Evolutionary conservation across 1,140 invertebrate species (phyloP).

Genomic region (Eueides isabella): DNA sequence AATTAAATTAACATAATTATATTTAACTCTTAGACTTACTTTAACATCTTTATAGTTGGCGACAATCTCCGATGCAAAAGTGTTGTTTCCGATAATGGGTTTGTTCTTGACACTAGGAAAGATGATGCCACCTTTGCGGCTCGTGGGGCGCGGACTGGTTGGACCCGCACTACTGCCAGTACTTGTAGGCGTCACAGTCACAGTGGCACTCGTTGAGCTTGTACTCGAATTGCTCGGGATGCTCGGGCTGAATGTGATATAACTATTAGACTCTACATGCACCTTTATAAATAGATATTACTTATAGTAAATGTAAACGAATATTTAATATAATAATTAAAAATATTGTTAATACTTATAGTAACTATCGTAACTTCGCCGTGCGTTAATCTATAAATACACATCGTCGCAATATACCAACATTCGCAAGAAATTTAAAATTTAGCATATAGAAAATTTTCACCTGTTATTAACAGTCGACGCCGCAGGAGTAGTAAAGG

Average conservation of each 20-base stretch:
- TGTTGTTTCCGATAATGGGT: conserved; percentile 90
- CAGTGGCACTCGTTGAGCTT: conserved; percentile 52
- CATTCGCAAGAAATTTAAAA: conserved; percentile 34
- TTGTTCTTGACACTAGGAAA: conserved; percentile 96
- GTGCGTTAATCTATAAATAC: neutral
- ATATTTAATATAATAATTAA: conserved; percentile 17
- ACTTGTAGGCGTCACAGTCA: conserved; percentile 55
- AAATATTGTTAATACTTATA: conserved; percentile 1
- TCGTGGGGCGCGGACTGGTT: conserved; percentile 67
- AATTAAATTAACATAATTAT: neutral
- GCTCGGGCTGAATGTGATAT: conserved; percentile 70
- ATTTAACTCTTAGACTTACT: conserved; percentile 82
- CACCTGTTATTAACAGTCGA: conserved; percentile 68
- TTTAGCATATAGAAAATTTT: conserved; percentile 55
- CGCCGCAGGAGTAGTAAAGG: conserved; percentile 55
- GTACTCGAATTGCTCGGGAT: conserved; percentile 53
- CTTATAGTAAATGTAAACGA: neutral
- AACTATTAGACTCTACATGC: conserved; percentile 58
- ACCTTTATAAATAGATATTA: neutral
- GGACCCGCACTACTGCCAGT: conserved; percentile 41
- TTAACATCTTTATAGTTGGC: conserved; percentile 90
- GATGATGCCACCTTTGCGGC: conserved; percentile 90
- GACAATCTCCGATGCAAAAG: conserved; percentile 88
- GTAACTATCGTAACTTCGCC: neutral
- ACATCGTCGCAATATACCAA: conserved; percentile 32